Conservation (phyloP, 2,888 invertebrate species). For the Phania funesta region DNA sequence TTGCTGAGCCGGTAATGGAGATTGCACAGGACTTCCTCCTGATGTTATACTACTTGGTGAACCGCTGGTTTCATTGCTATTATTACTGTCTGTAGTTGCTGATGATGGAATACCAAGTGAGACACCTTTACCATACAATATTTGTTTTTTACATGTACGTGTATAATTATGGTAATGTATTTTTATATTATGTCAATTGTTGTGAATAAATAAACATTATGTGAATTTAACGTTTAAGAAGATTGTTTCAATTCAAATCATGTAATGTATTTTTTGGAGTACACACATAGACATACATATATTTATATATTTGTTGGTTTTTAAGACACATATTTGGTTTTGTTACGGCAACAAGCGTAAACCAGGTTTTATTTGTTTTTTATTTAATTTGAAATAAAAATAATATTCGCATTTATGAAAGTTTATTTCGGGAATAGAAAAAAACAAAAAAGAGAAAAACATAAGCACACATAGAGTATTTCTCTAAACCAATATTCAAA, state of each 20-base stretch:
- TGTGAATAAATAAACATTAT: slow-evolving; percentile 10
- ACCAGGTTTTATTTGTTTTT: background rate
- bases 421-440: slow-evolving; percentile 51
- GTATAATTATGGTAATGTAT: slow-evolving; percentile 65
- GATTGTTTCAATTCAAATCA: slow-evolving; percentile 35
- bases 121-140: slow-evolving; percentile 72
- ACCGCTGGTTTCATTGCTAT: slow-evolving; percentile 89
- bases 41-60: slow-evolving; percentile 92
- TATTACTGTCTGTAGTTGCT: slow-evolving; percentile 91
- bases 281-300: slow-evolving; percentile 61
- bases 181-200: slow-evolving; percentile 34
- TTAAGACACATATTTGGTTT: slow-evolving; percentile 50
- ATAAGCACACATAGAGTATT: slow-evolving; percentile 62
- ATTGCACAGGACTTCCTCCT: slow-evolving; percentile 89
- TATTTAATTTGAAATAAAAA: slow-evolving; percentile 41
- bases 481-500: slow-evolving; percentile 48
- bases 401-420: slow-evolving; percentile 60
- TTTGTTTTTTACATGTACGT: slow-evolving; percentile 65
- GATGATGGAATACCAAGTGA: slow-evolving; percentile 79
- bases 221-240: slow-evolving; percentile 34
- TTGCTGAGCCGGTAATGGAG: slow-evolving; percentile 82
- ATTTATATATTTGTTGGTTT: slow-evolving; percentile 24
- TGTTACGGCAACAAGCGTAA: slow-evolving; percentile 46
- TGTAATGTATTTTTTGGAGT: slow-evolving; percentile 43
- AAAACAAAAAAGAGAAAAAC: slow-evolving; percentile 63